Conservation (phyloP, 2,113 vertebrate genomes). For the Psettodes erumei region DNA sequence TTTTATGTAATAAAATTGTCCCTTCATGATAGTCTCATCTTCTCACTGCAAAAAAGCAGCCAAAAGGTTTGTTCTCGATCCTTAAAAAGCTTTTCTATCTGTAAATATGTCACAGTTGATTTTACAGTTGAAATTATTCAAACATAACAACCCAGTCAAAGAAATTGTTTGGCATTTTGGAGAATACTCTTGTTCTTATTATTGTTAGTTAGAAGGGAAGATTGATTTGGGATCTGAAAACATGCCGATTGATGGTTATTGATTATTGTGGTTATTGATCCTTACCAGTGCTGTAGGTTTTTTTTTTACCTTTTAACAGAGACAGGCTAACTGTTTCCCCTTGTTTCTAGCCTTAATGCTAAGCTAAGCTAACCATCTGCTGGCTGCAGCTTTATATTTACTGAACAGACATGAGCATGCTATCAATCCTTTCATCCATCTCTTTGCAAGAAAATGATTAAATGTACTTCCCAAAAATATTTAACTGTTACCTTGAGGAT, state of each 20-base stretch:
- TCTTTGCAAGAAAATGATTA: neutral
- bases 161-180: neutral
- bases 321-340: neutral
- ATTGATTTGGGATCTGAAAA: neutral
- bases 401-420: neutral
- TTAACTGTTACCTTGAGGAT: neutral
- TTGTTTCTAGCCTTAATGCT: slow-evolving; percentile 4
- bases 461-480: slow-evolving; percentile 5
- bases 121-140: slow-evolving; percentile 26
- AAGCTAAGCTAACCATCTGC: slow-evolving; percentile 7
- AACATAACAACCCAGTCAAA: slow-evolving; percentile 1
- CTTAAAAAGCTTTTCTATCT: slow-evolving; percentile 24
- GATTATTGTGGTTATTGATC: too few species aligned
- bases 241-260: too few species aligned
- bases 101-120: slow-evolving; percentile 37
- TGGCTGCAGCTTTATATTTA: neutral
- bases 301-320: neutral
- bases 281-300: neutral
- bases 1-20: slow-evolving; percentile 35
- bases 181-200: neutral
- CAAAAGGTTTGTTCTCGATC: neutral
- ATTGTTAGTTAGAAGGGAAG: neutral
- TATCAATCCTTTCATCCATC: neutral
- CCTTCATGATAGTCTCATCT: neutral
- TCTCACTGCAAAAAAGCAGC: slow-evolving; percentile 9